A percentile compares a stretch with the other conserved stretches of the same genome.
phyloP scores from a whole-genome alignment of 2,113 vertebrate genomes.

The Narcine bancroftii region DNA sequence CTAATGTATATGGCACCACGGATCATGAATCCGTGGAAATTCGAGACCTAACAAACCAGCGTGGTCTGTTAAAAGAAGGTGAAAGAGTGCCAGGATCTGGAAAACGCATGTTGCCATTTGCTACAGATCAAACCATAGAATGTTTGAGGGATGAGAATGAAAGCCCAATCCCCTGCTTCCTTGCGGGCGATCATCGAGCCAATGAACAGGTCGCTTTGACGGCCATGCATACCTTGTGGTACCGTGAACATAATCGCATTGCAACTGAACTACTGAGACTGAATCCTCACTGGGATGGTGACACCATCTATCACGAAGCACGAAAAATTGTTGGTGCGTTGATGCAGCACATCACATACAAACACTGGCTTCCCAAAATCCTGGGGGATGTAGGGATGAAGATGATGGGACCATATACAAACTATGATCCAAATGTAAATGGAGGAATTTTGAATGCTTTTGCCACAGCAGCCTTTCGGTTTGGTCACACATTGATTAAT shows the following conservation, averaged over 20 bases:
- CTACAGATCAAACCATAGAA: constrained; percentile 33
- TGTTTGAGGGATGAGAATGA: constrained; percentile 38
- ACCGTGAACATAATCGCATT: constrained; percentile 38
- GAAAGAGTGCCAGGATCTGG: not conserved
- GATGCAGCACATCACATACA: constrained; percentile 39
- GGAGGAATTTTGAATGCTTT: constrained; percentile 35
- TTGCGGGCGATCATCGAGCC: constrained; percentile 36
- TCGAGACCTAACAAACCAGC: constrained; percentile 28
- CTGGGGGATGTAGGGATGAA: constrained; percentile 34
- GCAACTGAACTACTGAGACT: constrained; percentile 33
- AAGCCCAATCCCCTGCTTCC: constrained; percentile 39
- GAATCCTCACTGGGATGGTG: constrained; percentile 38
- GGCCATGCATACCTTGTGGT: constrained; percentile 38
- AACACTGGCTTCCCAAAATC: constrained; percentile 39
- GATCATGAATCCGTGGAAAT: constrained; percentile 33
- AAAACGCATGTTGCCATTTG: constrained; percentile 38
- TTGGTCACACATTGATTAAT: constrained; percentile 39
- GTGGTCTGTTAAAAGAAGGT: constrained; percentile 28
- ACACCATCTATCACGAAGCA: constrained; percentile 36
- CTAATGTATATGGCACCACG: constrained; percentile 38
- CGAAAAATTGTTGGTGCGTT: constrained; percentile 37
- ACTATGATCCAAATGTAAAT: constrained; percentile 38
- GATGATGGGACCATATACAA: constrained; percentile 6
- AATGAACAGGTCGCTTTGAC: constrained; percentile 38
- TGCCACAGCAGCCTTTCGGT: constrained; percentile 39